Percentiles rank a stretch among this genome's conserved stretches.
These are phyloP conservation scores for Leistus spinibarbis DNA, from an alignment of 2,888 invertebrate genomes.

Conservation along the genomic window DNA sequence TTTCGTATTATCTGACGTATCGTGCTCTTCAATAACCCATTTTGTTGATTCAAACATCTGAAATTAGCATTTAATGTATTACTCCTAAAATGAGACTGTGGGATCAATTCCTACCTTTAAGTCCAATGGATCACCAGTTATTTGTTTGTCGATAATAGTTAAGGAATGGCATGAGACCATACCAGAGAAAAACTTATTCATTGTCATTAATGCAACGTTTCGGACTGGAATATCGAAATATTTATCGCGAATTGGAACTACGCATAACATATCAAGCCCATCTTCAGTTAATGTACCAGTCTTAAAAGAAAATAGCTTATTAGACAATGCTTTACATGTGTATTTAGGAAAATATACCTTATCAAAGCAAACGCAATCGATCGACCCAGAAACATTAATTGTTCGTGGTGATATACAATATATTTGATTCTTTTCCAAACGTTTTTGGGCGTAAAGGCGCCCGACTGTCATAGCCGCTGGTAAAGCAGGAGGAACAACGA, in stretches of 20 bases:
- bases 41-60: conserved; percentile 95
- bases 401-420: conserved; percentile 92
- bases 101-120: conserved; percentile 76
- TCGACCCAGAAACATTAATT: conserved; percentile 90
- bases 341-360: conserved; percentile 65
- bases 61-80: neutral
- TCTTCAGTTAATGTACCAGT: conserved; percentile 97
- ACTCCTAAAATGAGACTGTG: neutral
- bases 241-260: conserved; percentile 69
- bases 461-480: conserved; percentile 98
- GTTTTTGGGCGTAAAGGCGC: conserved; percentile 84
- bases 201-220: conserved; percentile 58
- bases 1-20: conserved; percentile 81
- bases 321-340: neutral
- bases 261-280: conserved; percentile 93
- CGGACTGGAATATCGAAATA: conserved; percentile 58
- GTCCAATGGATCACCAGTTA: conserved; percentile 94
- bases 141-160: conserved; percentile 83
- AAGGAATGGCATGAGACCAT: conserved; percentile 95
- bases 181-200: conserved; percentile 62
- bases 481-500: conserved; percentile 93
- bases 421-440: conserved; percentile 78
- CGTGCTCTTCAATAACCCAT: conserved; percentile 88
- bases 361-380: conserved; percentile 90
- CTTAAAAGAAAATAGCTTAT: conserved; percentile 58